A percentile compares a stretch with the other conserved stretches of the same genome.
These are phyloP conservation scores for Denticeps clupeoides DNA, from an alignment of 2,797 vertebrate genomes.

Conservation along the genomic window DNA sequence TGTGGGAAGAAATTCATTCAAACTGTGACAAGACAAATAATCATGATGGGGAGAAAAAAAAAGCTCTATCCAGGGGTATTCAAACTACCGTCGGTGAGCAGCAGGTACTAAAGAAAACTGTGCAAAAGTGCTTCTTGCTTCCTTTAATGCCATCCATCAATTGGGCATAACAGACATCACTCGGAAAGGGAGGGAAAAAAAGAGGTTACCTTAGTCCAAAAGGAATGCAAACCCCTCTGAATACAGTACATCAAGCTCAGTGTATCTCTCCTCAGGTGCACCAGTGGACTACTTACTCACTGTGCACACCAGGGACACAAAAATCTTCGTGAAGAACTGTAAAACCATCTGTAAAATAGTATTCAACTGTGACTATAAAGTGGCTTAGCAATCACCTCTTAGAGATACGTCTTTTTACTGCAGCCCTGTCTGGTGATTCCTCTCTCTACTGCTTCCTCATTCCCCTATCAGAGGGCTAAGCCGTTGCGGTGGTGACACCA, in stretches of 20 bases:
- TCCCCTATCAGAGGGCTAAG: conserved; percentile 8
- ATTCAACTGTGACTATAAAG: conserved; percentile 42
- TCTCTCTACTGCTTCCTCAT: conserved; percentile 33
- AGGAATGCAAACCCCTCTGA: conserved; percentile 38
- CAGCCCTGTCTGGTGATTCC: too few species aligned
- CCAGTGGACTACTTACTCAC: conserved; percentile 9
- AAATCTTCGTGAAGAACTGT: conserved; percentile 19
- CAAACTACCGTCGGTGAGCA: too few species aligned
- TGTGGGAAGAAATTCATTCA: conserved; percentile 42
- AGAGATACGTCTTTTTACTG: too few species aligned
- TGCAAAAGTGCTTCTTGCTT: conserved; percentile 65
- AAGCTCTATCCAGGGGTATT: too few species aligned
- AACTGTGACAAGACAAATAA: conserved; percentile 46
- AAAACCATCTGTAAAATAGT: conserved; percentile 41
- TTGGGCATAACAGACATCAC: neutral
- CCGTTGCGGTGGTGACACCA: neutral
- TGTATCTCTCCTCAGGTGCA: conserved; percentile 48
- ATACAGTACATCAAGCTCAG: conserved; percentile 62
- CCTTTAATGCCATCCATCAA: conserved; percentile 11
- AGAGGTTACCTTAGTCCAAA: neutral
- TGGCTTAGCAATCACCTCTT: conserved; percentile 42
- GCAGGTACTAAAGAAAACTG: too few species aligned
- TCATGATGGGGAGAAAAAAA: conserved; percentile 39
- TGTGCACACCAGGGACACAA: conserved; percentile 3
- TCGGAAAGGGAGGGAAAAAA: too few species aligned